Evolutionary conservation across 2,888 invertebrate genomes (phyloP).

Genomic region (Monoplex corrugatus): DNA sequence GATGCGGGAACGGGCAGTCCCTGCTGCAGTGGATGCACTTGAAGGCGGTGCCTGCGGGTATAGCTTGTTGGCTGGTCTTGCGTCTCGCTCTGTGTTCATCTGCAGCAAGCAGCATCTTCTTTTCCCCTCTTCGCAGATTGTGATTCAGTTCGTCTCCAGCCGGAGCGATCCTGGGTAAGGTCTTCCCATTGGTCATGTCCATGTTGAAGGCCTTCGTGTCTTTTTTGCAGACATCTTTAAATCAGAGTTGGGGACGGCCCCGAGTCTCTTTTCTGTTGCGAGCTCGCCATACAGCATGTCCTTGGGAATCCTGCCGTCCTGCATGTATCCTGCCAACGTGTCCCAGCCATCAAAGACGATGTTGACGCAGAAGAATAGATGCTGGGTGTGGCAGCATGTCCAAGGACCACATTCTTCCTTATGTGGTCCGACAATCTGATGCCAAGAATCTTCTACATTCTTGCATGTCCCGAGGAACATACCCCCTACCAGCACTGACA

Average conservation of each 20-base stretch:
- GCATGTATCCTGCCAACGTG: neutral
- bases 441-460: too few species aligned
- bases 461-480: too few species aligned
- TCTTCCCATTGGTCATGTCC: neutral
- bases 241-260: conserved; percentile 15
- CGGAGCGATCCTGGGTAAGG: neutral
- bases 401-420: neutral
- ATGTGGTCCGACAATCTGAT: too few species aligned
- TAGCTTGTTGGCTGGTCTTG: neutral
- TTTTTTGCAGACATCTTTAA: neutral
- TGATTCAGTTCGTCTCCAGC: neutral
- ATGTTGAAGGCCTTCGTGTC: neutral
- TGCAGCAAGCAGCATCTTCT: neutral
- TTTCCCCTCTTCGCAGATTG: neutral
- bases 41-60: neutral
- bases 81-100: neutral
- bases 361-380: neutral
- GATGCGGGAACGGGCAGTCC: neutral
- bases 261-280: conserved; percentile 4
- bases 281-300: neutral
- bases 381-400: conserved; percentile 9
- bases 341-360: neutral
- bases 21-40: neutral
- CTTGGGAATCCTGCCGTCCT: neutral
- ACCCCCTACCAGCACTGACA: too few species aligned